Evolutionary conservation across 1,140 invertebrate species (phyloP).

Genomic region (Drosophila rufa): DNA sequence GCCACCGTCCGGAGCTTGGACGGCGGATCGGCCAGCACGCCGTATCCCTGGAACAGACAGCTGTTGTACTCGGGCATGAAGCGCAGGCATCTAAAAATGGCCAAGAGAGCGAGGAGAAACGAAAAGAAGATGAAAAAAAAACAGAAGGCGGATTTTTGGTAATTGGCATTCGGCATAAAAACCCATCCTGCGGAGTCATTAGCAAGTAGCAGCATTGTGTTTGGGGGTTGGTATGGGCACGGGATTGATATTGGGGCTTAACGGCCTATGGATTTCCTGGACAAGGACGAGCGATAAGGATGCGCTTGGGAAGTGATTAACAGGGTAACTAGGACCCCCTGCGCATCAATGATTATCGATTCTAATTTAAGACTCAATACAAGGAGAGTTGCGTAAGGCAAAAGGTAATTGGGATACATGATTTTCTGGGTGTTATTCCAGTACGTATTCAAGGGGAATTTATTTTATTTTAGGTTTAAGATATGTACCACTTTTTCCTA

Average conservation of each 20-base stretch:
- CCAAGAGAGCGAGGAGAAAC: background rate
- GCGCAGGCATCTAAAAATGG: conserved; percentile 89
- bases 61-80: conserved; percentile 92
- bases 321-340: conserved; percentile 14
- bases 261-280: conserved; percentile 28
- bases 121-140: background rate
- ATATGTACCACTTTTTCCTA: no score
- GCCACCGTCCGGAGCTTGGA: conserved; percentile 89
- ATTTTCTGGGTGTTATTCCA: background rate
- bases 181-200: conserved; percentile 45
- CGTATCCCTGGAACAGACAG: conserved; percentile 93
- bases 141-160: conserved; percentile 16
- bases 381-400: background rate
- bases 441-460: background rate
- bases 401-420: background rate
- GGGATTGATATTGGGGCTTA: conserved; percentile 39
- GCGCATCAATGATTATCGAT: conserved; percentile 41
- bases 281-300: conserved; percentile 20
- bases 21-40: conserved; percentile 91
- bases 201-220: conserved; percentile 41
- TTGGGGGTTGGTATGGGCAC: conserved; percentile 14
- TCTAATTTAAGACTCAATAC: conserved; percentile 21
- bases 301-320: conserved; percentile 29
- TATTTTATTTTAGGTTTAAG: no score
- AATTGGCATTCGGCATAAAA: conserved; percentile 54